Base-by-base conservation (phyloP, 2,797 vertebrate species). In the Brachymystax lenok region DNA sequence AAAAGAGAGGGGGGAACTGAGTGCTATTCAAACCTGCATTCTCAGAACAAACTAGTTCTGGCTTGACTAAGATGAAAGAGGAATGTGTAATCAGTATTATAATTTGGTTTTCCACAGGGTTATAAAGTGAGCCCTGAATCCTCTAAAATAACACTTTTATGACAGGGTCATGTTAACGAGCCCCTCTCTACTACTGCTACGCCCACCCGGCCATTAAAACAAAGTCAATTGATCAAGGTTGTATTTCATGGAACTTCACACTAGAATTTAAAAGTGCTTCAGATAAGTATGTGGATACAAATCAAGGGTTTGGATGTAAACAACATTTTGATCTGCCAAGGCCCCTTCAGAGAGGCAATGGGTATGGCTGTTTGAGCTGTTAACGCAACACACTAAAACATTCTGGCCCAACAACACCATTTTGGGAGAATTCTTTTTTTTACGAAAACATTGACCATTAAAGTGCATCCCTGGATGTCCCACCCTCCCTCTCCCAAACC, bases 191-290 rank as follows among this genome's bases (percentile, higher is more conserved):
- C 85, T 85, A 79, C 77, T 83, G 88, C 87, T 88, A 88, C 87
- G 71, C 76, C 80, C 74, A 69, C 82, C 82, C 83, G 87, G n/a
- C 59, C 59, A 63, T 63, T 86, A 76, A 86, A 46, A 66, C 16
- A 51, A 50, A 91, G 82, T 89, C 90, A 90, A 85, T 76, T 85
- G 85, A 86, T 91, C 84, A 83, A 82, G 87, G 91, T 90, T 89
- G 87, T 85, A 86, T 90, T 89, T 92, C 88, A 91, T 91, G 86
- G 91, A 86, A 87, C 90, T 85, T 82, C 88, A 91, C 83, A 87
- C 91, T 92, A 93, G 87, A 86, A 92, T 89, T 84, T 88, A 91
- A 94, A 94, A 94, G 94, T 95, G 94, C 93, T 94, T 94, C 87
- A 92, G 88, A 92, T 89, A 92, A 81, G 85, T 92, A 90, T 88